Evolutionary conservation across 2,888 invertebrate species (phyloP), one percentile per base, ranked within the genome.

Genomic region (Carpatolechia fugitivella): DNA sequence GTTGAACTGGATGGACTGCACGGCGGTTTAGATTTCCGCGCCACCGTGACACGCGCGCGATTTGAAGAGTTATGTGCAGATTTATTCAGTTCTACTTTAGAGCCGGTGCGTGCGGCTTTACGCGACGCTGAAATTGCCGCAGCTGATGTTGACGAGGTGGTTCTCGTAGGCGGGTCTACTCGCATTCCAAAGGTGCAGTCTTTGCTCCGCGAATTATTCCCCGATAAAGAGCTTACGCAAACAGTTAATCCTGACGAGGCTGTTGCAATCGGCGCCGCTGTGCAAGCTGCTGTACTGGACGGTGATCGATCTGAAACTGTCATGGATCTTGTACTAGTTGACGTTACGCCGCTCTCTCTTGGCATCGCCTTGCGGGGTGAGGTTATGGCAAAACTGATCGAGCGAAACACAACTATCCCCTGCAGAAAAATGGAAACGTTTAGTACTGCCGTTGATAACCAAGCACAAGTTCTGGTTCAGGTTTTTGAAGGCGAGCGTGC

Each of bases 241-340:
- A 93, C 93, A 3, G 93, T 94, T 66, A 94, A 94, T 69, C 94
- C 94, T 0, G 94, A 95, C 65, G 94, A 95, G 72, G 94, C 94
- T 0, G 94, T 95, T 0, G 94, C 94, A 0, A 94, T 93, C 70
- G 94, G 94, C 14, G 94, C 94, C 0, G 93, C 93, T 0, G 90
- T 93, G 1, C 93, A 94, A 70, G 93, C 93, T 0, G 93, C 93
- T 1, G 92, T 93, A 59, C 76, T 94, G 31, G 91, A 90, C 62
- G 93, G 93, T 0, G 91, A 94, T 93, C 91, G 91, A 6, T 93
- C 94, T 70, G 86, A 91, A 8, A 91, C 85, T 76, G 94, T 95
- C 58, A 93, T 94, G 73, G 40, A 40, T 8, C 40, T 40, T 13
- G 40, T 40, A 4, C 40, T 40, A 4, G 40, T 40, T 16, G 40